These are phyloP conservation scores for Lophotis ruficrista DNA, from an alignment of 2,113 vertebrate genomes.

Conservation along the genomic window DNA sequence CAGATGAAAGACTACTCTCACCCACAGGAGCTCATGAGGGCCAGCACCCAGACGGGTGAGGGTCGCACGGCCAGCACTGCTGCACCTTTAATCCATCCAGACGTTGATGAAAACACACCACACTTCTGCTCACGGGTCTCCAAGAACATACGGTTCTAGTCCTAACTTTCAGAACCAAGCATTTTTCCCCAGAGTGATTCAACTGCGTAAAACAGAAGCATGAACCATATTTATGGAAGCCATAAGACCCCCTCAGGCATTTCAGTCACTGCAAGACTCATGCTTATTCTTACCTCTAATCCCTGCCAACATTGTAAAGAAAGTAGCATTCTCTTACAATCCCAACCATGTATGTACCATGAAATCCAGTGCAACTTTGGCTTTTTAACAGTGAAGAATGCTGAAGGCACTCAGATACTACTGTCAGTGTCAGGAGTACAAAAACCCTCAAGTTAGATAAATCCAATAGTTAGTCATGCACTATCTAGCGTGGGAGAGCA, in stretches of 20 bases:
- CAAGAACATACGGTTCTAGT: background rate
- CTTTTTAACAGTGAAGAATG: background rate
- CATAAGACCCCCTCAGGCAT: background rate
- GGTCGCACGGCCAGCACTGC: fast-evolving
- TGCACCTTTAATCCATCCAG: background rate
- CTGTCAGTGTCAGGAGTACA: background rate
- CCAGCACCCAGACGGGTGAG: fast-evolving
- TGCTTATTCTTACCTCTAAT: background rate
- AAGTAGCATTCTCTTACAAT: background rate
- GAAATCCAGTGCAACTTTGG: background rate
- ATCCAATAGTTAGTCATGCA: background rate
- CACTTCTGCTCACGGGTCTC: background rate
- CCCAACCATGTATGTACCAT: fast-evolving
- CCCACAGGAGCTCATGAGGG: background rate
- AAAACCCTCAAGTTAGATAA: background rate
- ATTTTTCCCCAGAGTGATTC: background rate
- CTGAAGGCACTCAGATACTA: background rate
- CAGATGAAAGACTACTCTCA: background rate
- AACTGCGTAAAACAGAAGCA: background rate
- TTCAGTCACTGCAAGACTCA: background rate
- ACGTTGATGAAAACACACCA: background rate
- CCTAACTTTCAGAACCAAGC: background rate
- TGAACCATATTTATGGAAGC: background rate
- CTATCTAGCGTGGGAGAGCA: background rate
- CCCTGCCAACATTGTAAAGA: background rate